Evolutionary conservation across 2,888 invertebrate genomes (phyloP).

Genomic region (Julus scanicus): DNA sequence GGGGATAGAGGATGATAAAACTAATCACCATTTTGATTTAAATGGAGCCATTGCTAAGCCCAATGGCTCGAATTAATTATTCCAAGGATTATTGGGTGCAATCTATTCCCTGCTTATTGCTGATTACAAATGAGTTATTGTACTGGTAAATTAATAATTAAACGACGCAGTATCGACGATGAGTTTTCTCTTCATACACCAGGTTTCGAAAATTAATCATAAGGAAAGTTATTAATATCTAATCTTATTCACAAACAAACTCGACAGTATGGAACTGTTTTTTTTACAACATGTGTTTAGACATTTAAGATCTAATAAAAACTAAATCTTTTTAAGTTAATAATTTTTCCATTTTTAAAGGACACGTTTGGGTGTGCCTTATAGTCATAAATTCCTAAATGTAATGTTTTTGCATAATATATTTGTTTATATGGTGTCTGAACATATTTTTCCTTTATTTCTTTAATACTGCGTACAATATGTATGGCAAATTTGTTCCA

Average conservation of each 20-base stretch:
- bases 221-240: background rate
- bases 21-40: conserved; percentile 47
- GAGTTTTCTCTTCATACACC: background rate
- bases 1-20: background rate
- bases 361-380: too few relatives aligned
- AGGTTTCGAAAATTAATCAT: background rate
- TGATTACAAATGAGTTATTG: conserved; percentile 45
- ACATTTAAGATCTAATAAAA: too few relatives aligned
- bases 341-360: too few relatives aligned
- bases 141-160: conserved; percentile 34
- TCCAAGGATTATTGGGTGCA: conserved; percentile 9
- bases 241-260: background rate
- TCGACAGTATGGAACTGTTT: too few relatives aligned
- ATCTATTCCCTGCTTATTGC: conserved; percentile 38
- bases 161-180: background rate
- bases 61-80: conserved; percentile 39
- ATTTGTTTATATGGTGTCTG: too few relatives aligned
- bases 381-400: too few relatives aligned
- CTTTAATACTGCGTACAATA: too few relatives aligned
- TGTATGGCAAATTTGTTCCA: too few relatives aligned
- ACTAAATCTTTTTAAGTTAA: too few relatives aligned
- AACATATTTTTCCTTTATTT: too few relatives aligned
- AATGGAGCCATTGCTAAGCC: conserved; percentile 10
- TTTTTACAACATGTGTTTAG: too few relatives aligned
- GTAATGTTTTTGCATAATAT: too few relatives aligned